phyloP scores from a whole-genome alignment of 2,888 invertebrate genomes.

The Lepidochitona cinerea region DNA sequence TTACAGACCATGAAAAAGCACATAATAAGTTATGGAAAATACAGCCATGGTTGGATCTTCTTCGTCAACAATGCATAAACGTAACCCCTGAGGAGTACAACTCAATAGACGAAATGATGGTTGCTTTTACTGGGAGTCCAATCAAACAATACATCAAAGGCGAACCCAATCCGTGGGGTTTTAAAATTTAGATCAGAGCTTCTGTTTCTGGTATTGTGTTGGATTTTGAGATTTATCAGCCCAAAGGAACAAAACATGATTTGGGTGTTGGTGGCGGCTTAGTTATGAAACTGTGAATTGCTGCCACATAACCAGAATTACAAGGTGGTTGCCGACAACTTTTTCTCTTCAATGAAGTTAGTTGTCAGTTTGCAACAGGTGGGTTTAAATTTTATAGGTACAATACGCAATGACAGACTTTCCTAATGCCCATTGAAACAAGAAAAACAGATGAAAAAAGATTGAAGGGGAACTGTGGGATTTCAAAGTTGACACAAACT shows the following conservation, averaged over 20 bases:
- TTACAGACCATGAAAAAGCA: conserved; percentile 7
- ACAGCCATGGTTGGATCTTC: conserved; percentile 22
- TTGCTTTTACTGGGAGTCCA: neutral
- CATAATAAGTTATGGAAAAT: conserved; percentile 30
- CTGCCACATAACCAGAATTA: neutral
- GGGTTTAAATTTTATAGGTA: conserved; percentile 3
- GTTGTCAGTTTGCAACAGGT: neutral
- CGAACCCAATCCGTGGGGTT: neutral
- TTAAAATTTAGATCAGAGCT: neutral
- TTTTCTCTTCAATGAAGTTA: neutral
- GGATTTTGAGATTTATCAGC: neutral
- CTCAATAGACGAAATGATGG: neutral
- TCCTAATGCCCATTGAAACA: neutral
- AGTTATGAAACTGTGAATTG: neutral
- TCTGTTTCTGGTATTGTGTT: neutral
- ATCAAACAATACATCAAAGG: neutral
- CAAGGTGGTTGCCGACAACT: conserved; percentile 12
- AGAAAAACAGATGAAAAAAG: conserved; percentile 18
- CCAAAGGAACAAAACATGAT: neutral
- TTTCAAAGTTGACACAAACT: conserved; percentile 8
- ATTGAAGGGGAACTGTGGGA: conserved; percentile 15
- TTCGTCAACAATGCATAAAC: neutral
- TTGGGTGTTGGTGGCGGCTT: neutral
- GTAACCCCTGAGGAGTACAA: neutral
- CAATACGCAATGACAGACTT: neutral